phyloP scores from a whole-genome alignment of 2,888 invertebrate species.

The Peribatodes rhomboidaria region DNA sequence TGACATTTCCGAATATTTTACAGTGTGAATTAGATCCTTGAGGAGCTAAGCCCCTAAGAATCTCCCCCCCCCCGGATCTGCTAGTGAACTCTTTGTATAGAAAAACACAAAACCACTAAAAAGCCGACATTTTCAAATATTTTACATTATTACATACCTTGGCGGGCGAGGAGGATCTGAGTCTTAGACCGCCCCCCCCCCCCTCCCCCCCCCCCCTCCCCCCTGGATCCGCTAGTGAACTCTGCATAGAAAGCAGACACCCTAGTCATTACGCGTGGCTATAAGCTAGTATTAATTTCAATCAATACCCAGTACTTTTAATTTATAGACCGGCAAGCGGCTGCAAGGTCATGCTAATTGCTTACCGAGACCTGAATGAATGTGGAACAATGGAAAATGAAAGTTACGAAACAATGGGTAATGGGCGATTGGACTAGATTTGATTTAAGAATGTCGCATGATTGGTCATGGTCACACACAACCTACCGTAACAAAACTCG shows the following conservation, averaged over 20 bases:
- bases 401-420: conserved; percentile 25
- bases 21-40: too few species aligned
- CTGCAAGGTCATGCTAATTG: conserved; percentile 40
- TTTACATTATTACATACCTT: too few species aligned
- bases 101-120: too few species aligned
- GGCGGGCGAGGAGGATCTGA: too few species aligned
- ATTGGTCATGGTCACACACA: conserved; percentile 21
- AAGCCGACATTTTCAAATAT: too few species aligned
- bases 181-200: too few species aligned
- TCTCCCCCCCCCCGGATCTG: too few species aligned
- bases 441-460: conserved; percentile 30
- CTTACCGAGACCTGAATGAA: conserved; percentile 31
- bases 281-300: conserved; percentile 32
- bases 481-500: conserved; percentile 17
- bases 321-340: conserved; percentile 10
- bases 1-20: too few species aligned
- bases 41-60: too few species aligned
- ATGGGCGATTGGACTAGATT: conserved; percentile 29
- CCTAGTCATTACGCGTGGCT: conserved; percentile 26
- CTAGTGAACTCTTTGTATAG: too few species aligned
- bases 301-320: conserved; percentile 29
- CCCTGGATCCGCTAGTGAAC: too few species aligned
- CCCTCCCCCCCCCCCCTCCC: too few species aligned
- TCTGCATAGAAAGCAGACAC: conserved; percentile 20
- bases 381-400: conserved; percentile 36